phyloP scores from a whole-genome alignment of 2,797 vertebrate species.

The Dryobates pubescens region DNA sequence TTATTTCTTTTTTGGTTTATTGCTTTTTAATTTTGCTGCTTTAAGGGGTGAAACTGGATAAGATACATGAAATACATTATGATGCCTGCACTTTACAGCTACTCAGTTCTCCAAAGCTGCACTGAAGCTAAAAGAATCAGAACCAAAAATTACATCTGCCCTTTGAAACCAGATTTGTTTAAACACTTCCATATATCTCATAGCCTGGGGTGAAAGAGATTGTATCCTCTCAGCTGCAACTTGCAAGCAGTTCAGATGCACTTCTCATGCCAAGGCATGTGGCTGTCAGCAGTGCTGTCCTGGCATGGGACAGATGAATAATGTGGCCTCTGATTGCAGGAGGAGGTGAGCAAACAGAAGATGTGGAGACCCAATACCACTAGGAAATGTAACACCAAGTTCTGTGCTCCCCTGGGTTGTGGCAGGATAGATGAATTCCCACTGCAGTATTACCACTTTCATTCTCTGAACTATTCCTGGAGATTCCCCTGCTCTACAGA shows the following conservation, averaged over 20 bases:
- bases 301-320: background rate
- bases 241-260: background rate
- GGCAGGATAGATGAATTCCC: background rate
- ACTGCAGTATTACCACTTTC: accelerated
- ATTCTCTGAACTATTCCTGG: background rate
- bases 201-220: constrained; percentile 4
- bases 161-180: constrained; percentile 37
- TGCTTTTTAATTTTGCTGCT: constrained; percentile 52
- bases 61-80: background rate
- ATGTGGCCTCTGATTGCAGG: background rate
- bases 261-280: background rate
- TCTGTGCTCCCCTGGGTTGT: accelerated
- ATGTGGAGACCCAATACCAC: background rate
- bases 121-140: constrained; percentile 5
- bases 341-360: background rate
- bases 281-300: background rate
- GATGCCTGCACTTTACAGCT: background rate
- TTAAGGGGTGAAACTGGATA: constrained; percentile 10
- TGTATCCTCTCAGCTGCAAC: background rate
- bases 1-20: constrained; percentile 31
- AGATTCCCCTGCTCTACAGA: background rate
- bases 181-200: background rate
- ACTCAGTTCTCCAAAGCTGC: background rate
- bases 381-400: background rate
- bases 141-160: background rate